phyloP scores from a whole-genome alignment of 2,113 vertebrate genomes.

The Periophthalmodon schlosseri region DNA sequence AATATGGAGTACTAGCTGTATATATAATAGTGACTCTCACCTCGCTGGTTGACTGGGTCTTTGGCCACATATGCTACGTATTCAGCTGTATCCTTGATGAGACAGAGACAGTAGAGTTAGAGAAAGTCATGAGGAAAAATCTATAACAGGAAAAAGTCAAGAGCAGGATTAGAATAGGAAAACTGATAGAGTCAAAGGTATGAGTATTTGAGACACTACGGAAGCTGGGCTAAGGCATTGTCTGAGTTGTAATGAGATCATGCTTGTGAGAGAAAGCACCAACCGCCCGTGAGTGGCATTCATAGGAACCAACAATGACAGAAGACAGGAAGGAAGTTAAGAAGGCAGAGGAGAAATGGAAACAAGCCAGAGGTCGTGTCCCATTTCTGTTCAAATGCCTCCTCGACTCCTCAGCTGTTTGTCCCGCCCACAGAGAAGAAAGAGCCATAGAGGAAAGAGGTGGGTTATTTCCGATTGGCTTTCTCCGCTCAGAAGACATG shows the following conservation, averaged over 20 bases:
- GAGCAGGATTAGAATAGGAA: constrained; percentile 37
- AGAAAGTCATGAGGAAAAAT: constrained; percentile 23
- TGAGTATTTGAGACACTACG: constrained; percentile 30
- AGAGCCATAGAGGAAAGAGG: constrained; percentile 18
- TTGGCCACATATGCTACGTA: constrained; percentile 93
- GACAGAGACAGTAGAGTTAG: constrained; percentile 36
- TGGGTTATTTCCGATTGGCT: not conserved
- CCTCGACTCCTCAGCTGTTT: not conserved
- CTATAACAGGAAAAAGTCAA: constrained; percentile 29
- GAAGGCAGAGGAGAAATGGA: constrained; percentile 50
- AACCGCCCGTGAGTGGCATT: constrained; percentile 44
- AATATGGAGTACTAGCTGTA: not conserved
- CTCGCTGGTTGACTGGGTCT: constrained; percentile 98
- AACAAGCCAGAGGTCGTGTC: constrained; percentile 31
- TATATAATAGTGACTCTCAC: constrained; percentile 65
- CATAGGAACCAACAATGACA: constrained; percentile 55
- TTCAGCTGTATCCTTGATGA: constrained; percentile 77
- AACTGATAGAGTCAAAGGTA: constrained; percentile 39
- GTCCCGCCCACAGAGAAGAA: not conserved
- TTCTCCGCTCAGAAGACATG: not conserved
- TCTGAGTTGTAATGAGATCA: constrained; percentile 38
- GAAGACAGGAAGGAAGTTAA: constrained; percentile 62
- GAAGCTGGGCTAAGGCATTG: constrained; percentile 36
- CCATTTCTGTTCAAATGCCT: constrained; percentile 2
- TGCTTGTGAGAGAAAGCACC: constrained; percentile 33